Percentiles rank a stretch among this genome's conserved stretches.
Evolutionary conservation across 2,113 vertebrate species (phyloP).

Genomic region (Ondatra zibethicus): DNA sequence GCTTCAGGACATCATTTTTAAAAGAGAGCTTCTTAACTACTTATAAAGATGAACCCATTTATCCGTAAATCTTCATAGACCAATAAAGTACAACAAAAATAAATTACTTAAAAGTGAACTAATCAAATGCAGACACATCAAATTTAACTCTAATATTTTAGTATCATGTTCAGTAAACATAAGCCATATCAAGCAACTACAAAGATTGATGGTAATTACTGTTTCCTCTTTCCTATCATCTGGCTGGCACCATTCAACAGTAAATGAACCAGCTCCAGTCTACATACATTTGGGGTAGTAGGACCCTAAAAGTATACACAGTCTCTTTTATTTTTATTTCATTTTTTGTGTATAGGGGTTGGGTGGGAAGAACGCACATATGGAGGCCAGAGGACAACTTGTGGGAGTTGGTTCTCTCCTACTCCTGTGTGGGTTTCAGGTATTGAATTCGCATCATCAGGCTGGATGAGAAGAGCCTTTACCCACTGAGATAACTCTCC

Average conservation of each 20-base stretch:
- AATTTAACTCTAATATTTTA: slow-evolving; percentile 37
- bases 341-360: neutral
- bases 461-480: neutral
- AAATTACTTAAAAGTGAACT: slow-evolving; percentile 47
- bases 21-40: slow-evolving; percentile 5
- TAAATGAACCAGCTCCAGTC: neutral
- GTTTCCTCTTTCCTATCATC: slow-evolving; percentile 6
- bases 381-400: neutral
- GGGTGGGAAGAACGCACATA: neutral
- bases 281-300: neutral
- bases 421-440: too few relatives aligned
- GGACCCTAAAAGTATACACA: neutral
- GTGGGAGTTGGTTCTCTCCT: too few relatives aligned
- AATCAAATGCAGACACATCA: slow-evolving; percentile 16
- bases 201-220: slow-evolving; percentile 18
- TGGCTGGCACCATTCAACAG: neutral
- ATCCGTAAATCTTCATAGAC: neutral
- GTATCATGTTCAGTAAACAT: slow-evolving; percentile 11
- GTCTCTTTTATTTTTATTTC: neutral
- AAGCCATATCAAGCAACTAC: slow-evolving; percentile 5
- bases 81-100: slow-evolving; percentile 47
- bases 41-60: neutral
- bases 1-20: slow-evolving; percentile 55
- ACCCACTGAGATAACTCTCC: neutral
- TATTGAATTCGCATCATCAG: neutral